Base-by-base conservation (phyloP, 2,113 vertebrate species). In the Pagrus major region DNA sequence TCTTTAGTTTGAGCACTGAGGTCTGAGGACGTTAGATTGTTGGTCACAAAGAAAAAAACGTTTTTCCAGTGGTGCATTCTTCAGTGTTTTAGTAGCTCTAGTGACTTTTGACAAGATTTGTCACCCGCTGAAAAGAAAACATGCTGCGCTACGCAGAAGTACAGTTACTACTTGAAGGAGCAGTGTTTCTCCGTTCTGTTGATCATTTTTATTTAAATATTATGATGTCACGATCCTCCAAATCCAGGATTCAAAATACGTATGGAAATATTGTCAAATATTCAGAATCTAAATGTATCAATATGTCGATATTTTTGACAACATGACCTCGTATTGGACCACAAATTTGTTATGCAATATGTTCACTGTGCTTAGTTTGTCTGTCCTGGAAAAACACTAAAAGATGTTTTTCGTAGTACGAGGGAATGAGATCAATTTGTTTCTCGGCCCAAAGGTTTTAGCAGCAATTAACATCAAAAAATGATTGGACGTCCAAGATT, bases 91-190 rank as follows among this genome's bases (percentile, higher is more conserved):
- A 70, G 11, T 29, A 35, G 14, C 69, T 80, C 39, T 59, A 52
- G 54, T 64, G 37, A 1, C 0, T 68, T 73, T 0, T 69, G 27
- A 74, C 33, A 67, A 29, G 46, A 12, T 61, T 33, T 70, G 56
- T 33, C 18, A 60, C 3, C 8, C 41, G 52, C 41, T 25, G 37
- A 54, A 76, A 72, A 41, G 9, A 78, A 71, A 77, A 61, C 31
- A 52, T 9, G 44, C n/a, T 14, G 39, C 58, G 55, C 58, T 56
- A 2, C 46, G 61, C 69, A 51, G 42, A 0, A 9, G 29, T 33
- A 20, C 5, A 18, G 23, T 25, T 16, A 12, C 33, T 18, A 51
- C 44, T n/a, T 29, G 3, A 49, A 42, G 52, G 20, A 52, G 35
- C 27, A 44, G 46, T 11, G 35, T 20, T 18, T 39, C 21, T 4